Evolutionary conservation across 1,140 invertebrate species (phyloP).

Genomic region (Drosophila kepulauana): DNA sequence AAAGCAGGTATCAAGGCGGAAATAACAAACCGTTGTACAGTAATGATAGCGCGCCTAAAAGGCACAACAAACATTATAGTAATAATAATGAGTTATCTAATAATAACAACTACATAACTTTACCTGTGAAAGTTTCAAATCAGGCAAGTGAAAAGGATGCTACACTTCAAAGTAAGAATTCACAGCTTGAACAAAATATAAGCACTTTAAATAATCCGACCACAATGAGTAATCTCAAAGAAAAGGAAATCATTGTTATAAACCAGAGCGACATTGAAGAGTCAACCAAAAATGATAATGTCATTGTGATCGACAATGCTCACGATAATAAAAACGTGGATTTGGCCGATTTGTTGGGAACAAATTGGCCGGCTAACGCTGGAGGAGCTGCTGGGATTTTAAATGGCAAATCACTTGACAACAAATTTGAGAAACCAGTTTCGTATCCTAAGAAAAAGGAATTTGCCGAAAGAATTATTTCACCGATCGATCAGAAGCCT

Average conservation of each 20-base stretch:
- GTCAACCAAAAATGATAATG: conserved; percentile 83
- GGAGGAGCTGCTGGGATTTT: conserved; percentile 61
- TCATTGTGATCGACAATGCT: conserved; percentile 72
- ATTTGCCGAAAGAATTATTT: not conserved
- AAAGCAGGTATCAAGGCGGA: conserved; percentile 31
- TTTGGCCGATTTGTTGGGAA: conserved; percentile 83
- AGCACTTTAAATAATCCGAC: conserved; percentile 11
- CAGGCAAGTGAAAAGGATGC: conserved; percentile 5
- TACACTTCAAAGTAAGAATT: conserved; percentile 8
- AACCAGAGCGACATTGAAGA: conserved; percentile 68
- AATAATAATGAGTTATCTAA: conserved; percentile 1
- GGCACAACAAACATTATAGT: not conserved
- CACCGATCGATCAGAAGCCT: conserved; percentile 3
- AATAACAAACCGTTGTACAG: conserved; percentile 2
- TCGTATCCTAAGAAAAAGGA: conserved; percentile 8
- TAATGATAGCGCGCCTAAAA: conserved; percentile 4
- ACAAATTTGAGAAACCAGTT: conserved; percentile 27
- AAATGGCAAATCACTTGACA: conserved; percentile 24
- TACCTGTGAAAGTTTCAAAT: not conserved
- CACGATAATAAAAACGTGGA: conserved; percentile 66
- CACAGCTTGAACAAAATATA: conserved; percentile 9
- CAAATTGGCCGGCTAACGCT: conserved; percentile 75
- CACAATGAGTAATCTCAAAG: conserved; percentile 49
- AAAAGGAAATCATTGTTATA: conserved; percentile 65
- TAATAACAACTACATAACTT: not conserved